Conservation (phyloP, 2,888 invertebrate species). For the Lottia scabra region DNA sequence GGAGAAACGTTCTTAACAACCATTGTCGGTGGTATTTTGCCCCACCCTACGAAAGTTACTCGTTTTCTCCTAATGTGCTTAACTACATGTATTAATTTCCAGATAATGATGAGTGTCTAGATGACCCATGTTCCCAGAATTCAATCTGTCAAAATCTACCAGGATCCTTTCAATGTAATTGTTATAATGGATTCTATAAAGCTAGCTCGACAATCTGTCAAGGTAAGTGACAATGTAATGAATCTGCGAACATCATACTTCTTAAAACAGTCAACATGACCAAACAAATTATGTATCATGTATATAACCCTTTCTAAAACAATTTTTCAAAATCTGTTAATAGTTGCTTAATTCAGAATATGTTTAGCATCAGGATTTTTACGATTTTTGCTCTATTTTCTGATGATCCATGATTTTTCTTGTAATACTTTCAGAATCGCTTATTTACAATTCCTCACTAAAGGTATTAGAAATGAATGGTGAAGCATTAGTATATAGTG, state of each 20-base stretch:
- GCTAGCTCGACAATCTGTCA: not conserved
- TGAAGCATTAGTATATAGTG: not conserved
- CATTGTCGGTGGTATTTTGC: too few species aligned
- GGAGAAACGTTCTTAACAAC: too few species aligned
- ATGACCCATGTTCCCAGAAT: slow-evolving; percentile 12
- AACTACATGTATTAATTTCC: not conserved
- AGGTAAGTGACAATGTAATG: not conserved
- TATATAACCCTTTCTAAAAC: too few species aligned
- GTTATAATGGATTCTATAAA: slow-evolving; percentile 17
- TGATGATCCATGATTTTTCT: too few species aligned
- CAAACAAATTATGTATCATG: too few species aligned
- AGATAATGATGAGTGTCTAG: slow-evolving; percentile 29
- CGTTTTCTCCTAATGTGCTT: not conserved
- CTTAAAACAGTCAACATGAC: too few species aligned
- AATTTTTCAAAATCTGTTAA: too few species aligned
- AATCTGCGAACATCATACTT: too few species aligned
- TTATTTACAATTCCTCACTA: not conserved
- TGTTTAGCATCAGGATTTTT: too few species aligned
- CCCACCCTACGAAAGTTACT: too few species aligned
- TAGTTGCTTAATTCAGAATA: too few species aligned
- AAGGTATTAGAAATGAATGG: slow-evolving; percentile 6
- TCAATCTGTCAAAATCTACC: slow-evolving; percentile 19
- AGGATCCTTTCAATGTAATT: slow-evolving; percentile 22
- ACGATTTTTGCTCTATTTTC: too few species aligned
- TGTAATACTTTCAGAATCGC: slow-evolving; percentile 2